Percentiles rank a stretch among this genome's conserved stretches.
Conservation (phyloP, 2,797 vertebrate genomes). For the Eupleurogrammus muticus region DNA sequence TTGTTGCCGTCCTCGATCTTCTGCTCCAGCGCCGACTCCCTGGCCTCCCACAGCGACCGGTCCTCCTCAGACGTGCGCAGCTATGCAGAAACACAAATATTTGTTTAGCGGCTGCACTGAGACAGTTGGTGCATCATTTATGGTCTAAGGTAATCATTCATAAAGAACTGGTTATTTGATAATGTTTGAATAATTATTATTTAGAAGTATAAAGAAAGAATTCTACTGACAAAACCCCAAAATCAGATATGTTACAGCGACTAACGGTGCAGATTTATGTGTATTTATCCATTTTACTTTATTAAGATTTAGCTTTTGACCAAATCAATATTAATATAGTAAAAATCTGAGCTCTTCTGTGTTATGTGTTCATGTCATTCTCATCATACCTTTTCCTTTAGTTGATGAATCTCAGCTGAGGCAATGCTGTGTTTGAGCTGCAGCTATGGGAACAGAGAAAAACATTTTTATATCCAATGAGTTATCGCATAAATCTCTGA, state of each 20-base stretch:
- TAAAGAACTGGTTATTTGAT: conserved; percentile 3
- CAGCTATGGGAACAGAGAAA: conserved; percentile 79
- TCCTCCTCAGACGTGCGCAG: conserved; percentile 84
- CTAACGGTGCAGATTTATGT: background rate
- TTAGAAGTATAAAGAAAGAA: background rate
- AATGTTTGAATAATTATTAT: too few species aligned
- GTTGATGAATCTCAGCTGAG: conserved; percentile 86
- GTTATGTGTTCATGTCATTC: background rate
- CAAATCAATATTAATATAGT: too few species aligned
- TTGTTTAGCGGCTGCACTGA: background rate
- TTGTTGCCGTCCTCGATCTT: conserved; percentile 88
- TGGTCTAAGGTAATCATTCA: conserved; percentile 10
- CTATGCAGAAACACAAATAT: conserved; percentile 72
- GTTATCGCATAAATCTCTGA: too few species aligned
- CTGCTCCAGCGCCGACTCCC: conserved; percentile 86
- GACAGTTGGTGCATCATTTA: background rate
- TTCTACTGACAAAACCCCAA: background rate
- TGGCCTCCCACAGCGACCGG: conserved; percentile 84
- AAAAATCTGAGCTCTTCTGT: too few species aligned
- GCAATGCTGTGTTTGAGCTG: conserved; percentile 89
- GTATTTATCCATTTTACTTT: too few species aligned
- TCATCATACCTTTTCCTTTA: conserved; percentile 87
- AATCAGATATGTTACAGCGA: background rate
- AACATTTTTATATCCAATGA: conserved; percentile 17
- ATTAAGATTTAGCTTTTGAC: too few species aligned